phyloP scores from a whole-genome alignment of 1,140 invertebrate genomes.

The Tetragnatha versicolor region DNA sequence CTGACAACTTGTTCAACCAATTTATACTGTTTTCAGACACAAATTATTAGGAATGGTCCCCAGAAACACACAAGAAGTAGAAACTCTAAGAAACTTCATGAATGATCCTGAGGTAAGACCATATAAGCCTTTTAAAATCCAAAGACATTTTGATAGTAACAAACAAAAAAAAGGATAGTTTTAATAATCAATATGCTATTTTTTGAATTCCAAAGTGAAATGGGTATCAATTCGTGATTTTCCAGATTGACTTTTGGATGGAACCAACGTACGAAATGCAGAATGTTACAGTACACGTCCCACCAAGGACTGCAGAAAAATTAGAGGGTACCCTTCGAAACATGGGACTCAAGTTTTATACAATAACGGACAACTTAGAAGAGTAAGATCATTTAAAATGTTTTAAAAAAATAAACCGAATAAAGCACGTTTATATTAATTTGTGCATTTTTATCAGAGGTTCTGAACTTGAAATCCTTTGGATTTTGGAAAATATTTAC shows the following conservation, averaged over 20 bases:
- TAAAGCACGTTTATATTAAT: no score
- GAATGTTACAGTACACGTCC: constrained; percentile 36
- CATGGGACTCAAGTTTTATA: constrained; percentile 31
- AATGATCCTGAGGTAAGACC: constrained; percentile 38
- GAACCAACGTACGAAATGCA: constrained; percentile 36
- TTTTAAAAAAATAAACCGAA: no score
- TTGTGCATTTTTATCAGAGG: no score
- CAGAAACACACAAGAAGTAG: constrained; percentile 9
- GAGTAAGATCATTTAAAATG: background rate
- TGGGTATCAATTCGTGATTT: no score
- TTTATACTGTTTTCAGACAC: constrained; percentile 14
- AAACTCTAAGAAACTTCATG: background rate
- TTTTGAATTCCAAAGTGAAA: no score
- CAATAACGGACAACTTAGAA: constrained; percentile 46
- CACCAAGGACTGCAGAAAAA: background rate
- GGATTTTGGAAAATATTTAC: no score
- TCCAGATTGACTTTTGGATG: constrained; percentile 43
- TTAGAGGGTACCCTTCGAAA: constrained; percentile 2
- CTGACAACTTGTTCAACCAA: no score
- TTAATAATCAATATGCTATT: no score
- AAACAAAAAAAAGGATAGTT: no score
- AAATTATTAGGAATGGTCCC: constrained; percentile 34
- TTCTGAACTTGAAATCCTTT: no score
- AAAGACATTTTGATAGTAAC: no score
- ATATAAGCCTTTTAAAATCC: no score